Base-by-base conservation (phyloP, 2,888 invertebrate species). In the Apotomis capreana region DNA sequence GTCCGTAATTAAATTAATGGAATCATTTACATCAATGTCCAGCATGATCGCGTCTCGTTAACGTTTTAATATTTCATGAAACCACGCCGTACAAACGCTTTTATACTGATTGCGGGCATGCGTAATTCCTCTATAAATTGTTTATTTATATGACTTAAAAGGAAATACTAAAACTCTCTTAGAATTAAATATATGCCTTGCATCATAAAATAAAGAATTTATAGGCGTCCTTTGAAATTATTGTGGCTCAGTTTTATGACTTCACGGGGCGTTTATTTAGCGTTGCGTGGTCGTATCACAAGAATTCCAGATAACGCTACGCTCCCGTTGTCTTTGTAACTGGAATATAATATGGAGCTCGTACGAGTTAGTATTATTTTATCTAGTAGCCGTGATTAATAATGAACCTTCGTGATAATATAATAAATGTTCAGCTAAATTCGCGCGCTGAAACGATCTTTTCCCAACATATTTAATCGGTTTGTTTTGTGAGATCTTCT, bases 161-260 rank as follows among this genome's bases (percentile, higher is more conserved):
- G 89, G 87, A 89, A 91, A 89, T 89, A 89, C 87, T 84, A 86
- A 83, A 87, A 87, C 85, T 84, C 87, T 87, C 87, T 89, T 84
- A 85, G 89, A 91, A 91, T 91, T 92, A 91, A 92, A 92, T 91
- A 91, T 91, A 89, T 90, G 88, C 87, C 86, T 79, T 87, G 84
- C 84, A 90, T 89, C 89, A 89, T 93, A 92, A 93, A 92, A 92
- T 91, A 89, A 89, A 90, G 90, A 91, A 92, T 92, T 93, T 92
- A 93, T 92, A 89, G 92, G 85, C 88, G 88, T 91, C 92, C 92
- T 91, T 91, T 90, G 88, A 88, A 89, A 88, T 91, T 89, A 91
- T 89, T 86, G 89, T 88, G 91, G 90, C 86, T 86, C 83, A 88
- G 87, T 90, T 92, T 92, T 92, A 92, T 88, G 88, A 87, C 87